These are phyloP conservation scores for Chionis minor DNA, from an alignment of 2,113 vertebrate genomes.

Conservation along the genomic window DNA sequence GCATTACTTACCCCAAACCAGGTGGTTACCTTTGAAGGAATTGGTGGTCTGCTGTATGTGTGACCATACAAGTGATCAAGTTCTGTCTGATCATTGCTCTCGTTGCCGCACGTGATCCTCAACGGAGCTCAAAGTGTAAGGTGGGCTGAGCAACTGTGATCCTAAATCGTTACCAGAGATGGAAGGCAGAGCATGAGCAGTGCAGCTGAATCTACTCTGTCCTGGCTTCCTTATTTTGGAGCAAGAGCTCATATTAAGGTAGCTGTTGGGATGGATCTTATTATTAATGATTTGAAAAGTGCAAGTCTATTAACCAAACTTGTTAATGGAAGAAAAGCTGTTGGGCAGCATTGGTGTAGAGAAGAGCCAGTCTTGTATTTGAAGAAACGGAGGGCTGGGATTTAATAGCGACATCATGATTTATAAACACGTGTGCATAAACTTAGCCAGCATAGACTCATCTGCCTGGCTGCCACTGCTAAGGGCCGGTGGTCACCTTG, in stretches of 20 bases:
- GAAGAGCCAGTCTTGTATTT: not conserved
- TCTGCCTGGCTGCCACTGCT: not conserved
- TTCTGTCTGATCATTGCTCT: not conserved
- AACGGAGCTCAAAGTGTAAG: rapidly evolving
- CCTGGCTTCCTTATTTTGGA: not conserved
- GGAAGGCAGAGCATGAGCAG: not conserved
- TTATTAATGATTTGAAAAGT: not conserved
- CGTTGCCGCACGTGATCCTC: not conserved
- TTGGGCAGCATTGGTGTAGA: not conserved
- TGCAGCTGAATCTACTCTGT: not conserved
- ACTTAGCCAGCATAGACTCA: not conserved
- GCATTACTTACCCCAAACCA: not conserved
- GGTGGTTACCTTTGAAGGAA: not conserved
- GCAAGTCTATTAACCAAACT: not conserved
- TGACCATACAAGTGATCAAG: not conserved
- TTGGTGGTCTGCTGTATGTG: not conserved
- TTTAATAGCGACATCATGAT: not conserved
- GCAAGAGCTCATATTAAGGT: not conserved
- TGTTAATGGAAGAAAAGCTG: not conserved
- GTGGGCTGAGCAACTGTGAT: rapidly evolving
- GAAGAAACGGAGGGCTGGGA: not conserved
- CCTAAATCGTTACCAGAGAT: not conserved
- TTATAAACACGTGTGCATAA: rapidly evolving
- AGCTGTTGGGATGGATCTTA: not conserved
- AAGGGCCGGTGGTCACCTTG: not conserved